Evolutionary conservation across 1,140 invertebrate genomes (phyloP), one percentile per base, ranked within the genome.

Genomic region (Venturia canescens): DNA sequence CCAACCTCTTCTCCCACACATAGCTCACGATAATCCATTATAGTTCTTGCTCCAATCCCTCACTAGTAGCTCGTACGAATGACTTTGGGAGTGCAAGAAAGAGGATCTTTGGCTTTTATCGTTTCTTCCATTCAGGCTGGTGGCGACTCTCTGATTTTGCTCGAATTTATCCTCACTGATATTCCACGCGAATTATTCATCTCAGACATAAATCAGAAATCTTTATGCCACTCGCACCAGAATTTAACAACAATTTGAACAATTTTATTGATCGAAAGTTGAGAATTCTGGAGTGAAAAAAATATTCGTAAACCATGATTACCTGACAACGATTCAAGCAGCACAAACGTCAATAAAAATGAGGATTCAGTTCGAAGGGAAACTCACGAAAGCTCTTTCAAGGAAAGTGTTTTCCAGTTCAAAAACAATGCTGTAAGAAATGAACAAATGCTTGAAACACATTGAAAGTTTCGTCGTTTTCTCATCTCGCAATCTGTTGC

Each of bases 1-100:
- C 23, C 66, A 18, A 31, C 29, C 13, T 31, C 66, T 69, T 69
- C n/a, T n/a, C 29, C 9, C 31, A 69, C 66, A 29, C 29, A 53
- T 74, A 53, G 15, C 74, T 44, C 53, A n/a, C 75, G 66, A 81
- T 53, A 78, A 78, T 78, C 80, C 57, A 81, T 81, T 81, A 81
- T 78, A 60, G 75, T 81, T 81, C 75, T 81, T 78, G 75, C 75
- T 27, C n/a, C 5, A 31, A 69, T 69, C 66, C 66, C 11, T 69
- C 66, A 34, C 27, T 18, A 23, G 29, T 69, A 15, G 11, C 3
- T 27, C 27, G 66, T 69, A 31, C 21, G 29, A 34, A 3, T 15
- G 29, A 34, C 29, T 34, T 15, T 31, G 29, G 6, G 29, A 69
- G 9, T 31, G 29, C 66, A 69, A 29, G 66, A 69, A 31, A 31